Base-by-base conservation (phyloP, 2,113 vertebrate genomes). In the Oenanthe oenanthe region DNA sequence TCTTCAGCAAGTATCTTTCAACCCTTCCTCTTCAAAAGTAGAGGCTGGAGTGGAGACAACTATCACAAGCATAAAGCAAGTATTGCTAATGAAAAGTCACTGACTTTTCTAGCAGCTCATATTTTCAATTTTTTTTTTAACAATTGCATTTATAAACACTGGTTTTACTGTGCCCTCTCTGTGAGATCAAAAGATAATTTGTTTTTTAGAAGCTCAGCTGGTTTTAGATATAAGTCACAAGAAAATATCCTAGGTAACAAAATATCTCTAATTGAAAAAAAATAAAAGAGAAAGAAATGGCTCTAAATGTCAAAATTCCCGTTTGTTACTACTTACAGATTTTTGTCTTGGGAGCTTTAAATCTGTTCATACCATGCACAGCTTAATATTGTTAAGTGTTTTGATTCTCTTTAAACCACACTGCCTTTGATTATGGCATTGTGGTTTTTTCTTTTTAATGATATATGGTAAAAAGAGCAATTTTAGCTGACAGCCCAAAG, bases 1-100 rank as follows among this genome's bases (percentile, higher is more conserved):
- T 88, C 61, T 74, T 84, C 88, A 81, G 56, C 21, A 74, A 84
- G 53, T 71, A 74, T 66, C 91, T 93, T 88, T 90, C 53, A 60
- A 77, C 83, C 34, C 26, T 77, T 73, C 26, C 58, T 90, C 54
- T 85, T 91, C 76, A 85, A 83, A 93, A 94, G 48, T 51, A 78
- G 17, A 90, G 65, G 22, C 28, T 86, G 28, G 72, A 74, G 31
- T 78, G 24, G n/a, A 95, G 67, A 93, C 18, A 67, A 28, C 85
- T 78, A 53, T 60, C 76, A 67, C 24, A 89, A 50, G 24, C 2
- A 42, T 71, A 77, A 74, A 60, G 25, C 47, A 70, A 51, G 24
- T 43, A n/a, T 43, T 93, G 56, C 4, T 86, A 67, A 73, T 83
- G 75, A 42, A 86, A 89, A 89, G 31, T n/a, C n/a, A n/a, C n/a